Evolutionary conservation across 2,888 invertebrate genomes (phyloP).

Genomic region (Atethmia centrago): DNA sequence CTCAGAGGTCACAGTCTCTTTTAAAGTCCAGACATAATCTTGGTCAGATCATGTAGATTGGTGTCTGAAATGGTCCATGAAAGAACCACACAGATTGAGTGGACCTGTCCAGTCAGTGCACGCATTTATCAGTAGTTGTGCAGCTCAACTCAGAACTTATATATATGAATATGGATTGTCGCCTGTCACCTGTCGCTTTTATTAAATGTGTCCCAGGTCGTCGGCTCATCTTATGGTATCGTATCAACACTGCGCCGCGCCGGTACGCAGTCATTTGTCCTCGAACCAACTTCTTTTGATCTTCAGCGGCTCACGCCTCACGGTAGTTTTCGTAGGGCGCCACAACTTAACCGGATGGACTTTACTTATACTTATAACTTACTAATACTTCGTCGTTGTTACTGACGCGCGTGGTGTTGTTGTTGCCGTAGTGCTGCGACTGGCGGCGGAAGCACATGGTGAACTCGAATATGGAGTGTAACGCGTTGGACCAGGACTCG

Average conservation of each 20-base stretch:
- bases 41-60: too few species aligned
- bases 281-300: not conserved
- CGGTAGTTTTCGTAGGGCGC: not conserved
- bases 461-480: slow-evolving; percentile 78
- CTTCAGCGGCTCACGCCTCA: not conserved
- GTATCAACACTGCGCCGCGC: not conserved
- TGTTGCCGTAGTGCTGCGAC: slow-evolving; percentile 77
- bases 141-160: too few species aligned
- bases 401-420: slow-evolving; percentile 78
- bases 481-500: slow-evolving; percentile 74
- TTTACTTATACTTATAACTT: slow-evolving; percentile 58
- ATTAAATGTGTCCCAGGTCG: too few species aligned
- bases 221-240: too few species aligned
- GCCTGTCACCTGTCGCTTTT: too few species aligned
- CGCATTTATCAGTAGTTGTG: too few species aligned
- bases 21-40: too few species aligned
- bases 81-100: too few species aligned
- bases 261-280: not conserved
- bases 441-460: slow-evolving; percentile 83
- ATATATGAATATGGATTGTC: too few species aligned
- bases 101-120: too few species aligned
- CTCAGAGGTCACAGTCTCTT: too few species aligned
- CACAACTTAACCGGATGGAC: not conserved
- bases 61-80: too few species aligned
- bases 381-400: slow-evolving; percentile 85